Evolutionary conservation across 2,888 invertebrate species (phyloP).

Genomic region (Cheilosia grossa): DNA sequence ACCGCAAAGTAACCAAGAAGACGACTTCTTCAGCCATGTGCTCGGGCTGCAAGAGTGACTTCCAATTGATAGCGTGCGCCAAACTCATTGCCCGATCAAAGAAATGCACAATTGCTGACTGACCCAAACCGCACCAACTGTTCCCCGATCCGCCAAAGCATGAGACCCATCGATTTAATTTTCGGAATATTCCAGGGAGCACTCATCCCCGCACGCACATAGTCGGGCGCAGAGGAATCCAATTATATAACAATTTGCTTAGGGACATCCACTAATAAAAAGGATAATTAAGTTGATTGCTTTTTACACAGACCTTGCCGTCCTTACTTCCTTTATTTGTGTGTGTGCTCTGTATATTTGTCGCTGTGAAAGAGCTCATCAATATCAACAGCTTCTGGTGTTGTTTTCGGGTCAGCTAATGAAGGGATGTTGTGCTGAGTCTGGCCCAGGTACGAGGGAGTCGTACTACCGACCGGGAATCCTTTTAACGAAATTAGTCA

Average conservation of each 20-base stretch:
- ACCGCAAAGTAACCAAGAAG: too few species aligned
- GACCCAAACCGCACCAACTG: conserved; percentile 69
- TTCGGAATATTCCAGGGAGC: conserved; percentile 35
- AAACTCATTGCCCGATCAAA: conserved; percentile 40
- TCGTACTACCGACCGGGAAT: conserved; percentile 19
- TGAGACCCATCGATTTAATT: conserved; percentile 57
- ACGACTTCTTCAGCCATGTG: neutral
- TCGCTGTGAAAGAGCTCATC: conserved; percentile 64
- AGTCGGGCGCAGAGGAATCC: conserved; percentile 53
- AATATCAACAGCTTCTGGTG: conserved; percentile 73
- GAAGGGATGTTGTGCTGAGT: conserved; percentile 50
- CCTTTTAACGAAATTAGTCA: conserved; percentile 72
- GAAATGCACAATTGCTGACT: conserved; percentile 46
- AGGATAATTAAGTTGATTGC: conserved; percentile 75
- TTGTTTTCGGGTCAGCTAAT: conserved; percentile 47
- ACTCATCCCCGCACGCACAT: conserved; percentile 11
- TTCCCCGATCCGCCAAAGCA: conserved; percentile 20
- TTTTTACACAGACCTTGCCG: conserved; percentile 51
- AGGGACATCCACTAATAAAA: conserved; percentile 74
- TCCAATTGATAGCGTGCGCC: conserved; percentile 48
- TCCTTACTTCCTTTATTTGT: conserved; percentile 10
- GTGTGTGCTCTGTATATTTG: conserved; percentile 8
- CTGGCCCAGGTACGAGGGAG: conserved; percentile 33
- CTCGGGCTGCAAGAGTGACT: neutral
- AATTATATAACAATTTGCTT: conserved; percentile 75